These are phyloP conservation scores for Alloplasta piceator DNA, from an alignment of 2,888 invertebrate species.

Conservation along the genomic window DNA sequence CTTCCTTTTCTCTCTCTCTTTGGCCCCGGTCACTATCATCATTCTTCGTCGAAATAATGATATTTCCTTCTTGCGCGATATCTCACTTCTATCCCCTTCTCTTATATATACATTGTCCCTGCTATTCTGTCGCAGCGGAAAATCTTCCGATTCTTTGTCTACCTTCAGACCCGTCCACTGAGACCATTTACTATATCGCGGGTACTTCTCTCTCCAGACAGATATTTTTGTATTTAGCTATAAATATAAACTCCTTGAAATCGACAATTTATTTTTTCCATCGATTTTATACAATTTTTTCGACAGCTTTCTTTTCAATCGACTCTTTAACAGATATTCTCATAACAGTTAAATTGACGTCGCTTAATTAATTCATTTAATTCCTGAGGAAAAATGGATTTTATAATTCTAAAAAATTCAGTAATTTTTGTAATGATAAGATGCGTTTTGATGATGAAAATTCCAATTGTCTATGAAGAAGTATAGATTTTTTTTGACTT, in stretches of 20 bases:
- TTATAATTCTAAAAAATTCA: no score
- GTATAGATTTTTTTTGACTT: no score
- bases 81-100: slow-evolving; percentile 13
- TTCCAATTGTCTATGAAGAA: no score
- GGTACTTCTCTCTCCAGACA: not conserved
- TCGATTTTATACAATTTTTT: no score
- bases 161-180: not conserved
- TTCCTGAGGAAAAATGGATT: no score
- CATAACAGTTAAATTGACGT: no score
- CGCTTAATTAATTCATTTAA: no score
- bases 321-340: no score
- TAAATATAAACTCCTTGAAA: not conserved
- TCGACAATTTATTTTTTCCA: no score
- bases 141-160: slow-evolving; percentile 33
- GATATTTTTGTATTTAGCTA: not conserved
- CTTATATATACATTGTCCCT: slow-evolving; percentile 1
- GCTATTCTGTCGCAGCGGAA: slow-evolving; percentile 3
- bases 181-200: not conserved
- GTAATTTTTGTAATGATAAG: no score
- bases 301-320: no score
- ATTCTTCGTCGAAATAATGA: slow-evolving; percentile 68
- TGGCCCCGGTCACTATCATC: slow-evolving; percentile 35
- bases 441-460: no score
- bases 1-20: not conserved
- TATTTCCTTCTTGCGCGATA: slow-evolving; percentile 54